Percentiles rank a stretch among this genome's conserved stretches.
Conservation (phyloP, 2,113 vertebrate genomes). For the Argyrosomus japonicus region DNA sequence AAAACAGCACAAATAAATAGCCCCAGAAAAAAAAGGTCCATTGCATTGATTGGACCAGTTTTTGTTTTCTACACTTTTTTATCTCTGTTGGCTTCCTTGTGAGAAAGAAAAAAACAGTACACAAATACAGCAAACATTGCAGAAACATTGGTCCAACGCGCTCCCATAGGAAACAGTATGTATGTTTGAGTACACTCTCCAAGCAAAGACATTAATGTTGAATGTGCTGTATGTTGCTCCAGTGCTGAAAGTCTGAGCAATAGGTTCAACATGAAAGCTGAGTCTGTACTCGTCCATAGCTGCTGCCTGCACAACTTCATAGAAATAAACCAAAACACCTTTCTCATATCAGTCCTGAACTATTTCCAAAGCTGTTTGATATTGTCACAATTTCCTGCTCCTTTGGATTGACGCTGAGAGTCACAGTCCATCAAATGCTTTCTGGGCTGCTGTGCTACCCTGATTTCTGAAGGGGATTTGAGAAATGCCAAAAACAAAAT, state of each 20-base stretch:
- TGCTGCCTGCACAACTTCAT: background rate
- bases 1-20: background rate
- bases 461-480: slow-evolving; percentile 17
- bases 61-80: background rate
- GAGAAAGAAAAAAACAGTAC: background rate
- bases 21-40: background rate
- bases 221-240: background rate
- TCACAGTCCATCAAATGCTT: slow-evolving; percentile 23
- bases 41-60: background rate
- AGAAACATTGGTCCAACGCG: background rate
- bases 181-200: background rate
- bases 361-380: background rate
- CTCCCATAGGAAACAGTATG: background rate
- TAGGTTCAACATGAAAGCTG: background rate
- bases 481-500: slow-evolving; percentile 9
- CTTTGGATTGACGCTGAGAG: slow-evolving; percentile 7
- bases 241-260: background rate
- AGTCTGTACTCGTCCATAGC: background rate
- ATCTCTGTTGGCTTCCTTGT: background rate
- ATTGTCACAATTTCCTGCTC: background rate
- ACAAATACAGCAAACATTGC: background rate
- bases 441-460: background rate
- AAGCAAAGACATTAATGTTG: background rate
- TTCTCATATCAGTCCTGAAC: background rate
- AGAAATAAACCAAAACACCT: background rate